These are phyloP conservation scores for Eilema griseolum DNA, from an alignment of 2,888 invertebrate genomes.

Conservation along the genomic window DNA sequence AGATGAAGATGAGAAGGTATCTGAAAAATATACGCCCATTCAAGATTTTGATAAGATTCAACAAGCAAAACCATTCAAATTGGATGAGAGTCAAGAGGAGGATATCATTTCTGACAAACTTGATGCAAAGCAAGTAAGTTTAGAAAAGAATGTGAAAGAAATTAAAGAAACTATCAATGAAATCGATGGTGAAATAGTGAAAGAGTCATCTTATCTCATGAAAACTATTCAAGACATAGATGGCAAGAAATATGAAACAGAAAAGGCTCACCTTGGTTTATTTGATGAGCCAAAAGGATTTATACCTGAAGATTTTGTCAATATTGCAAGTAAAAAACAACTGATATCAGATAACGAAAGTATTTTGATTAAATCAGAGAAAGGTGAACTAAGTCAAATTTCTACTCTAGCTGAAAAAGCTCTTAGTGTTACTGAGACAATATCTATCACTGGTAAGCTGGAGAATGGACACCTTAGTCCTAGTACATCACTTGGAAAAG, in stretches of 20 bases:
- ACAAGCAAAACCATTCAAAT: too few species aligned
- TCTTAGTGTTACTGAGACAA: neutral
- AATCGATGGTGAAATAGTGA: constrained; percentile 50
- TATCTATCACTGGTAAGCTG: neutral
- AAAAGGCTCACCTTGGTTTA: too few species aligned
- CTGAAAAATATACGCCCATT: neutral
- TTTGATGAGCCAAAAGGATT: too few species aligned
- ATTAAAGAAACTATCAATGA: constrained; percentile 25
- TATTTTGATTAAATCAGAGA: neutral
- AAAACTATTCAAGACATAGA: neutral
- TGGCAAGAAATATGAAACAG: neutral
- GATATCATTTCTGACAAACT: constrained; percentile 59
- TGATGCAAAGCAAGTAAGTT: constrained; percentile 77
- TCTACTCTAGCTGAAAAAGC: neutral
- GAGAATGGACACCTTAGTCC: constrained; percentile 8
- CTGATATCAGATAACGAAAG: too few species aligned
- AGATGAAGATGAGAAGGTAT: constrained; percentile 25
- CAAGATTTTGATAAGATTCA: too few species aligned
- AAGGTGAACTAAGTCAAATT: neutral
- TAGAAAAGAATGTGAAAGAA: constrained; percentile 65
- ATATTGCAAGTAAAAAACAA: too few species aligned
- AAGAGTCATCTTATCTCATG: neutral
- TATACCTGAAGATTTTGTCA: too few species aligned
- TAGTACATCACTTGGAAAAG: neutral
- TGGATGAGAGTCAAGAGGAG: constrained; percentile 1